A percentile compares a stretch with the other conserved stretches of the same genome.
Evolutionary conservation across 2,888 invertebrate species (phyloP).

Genomic region (Spialia ferax): DNA sequence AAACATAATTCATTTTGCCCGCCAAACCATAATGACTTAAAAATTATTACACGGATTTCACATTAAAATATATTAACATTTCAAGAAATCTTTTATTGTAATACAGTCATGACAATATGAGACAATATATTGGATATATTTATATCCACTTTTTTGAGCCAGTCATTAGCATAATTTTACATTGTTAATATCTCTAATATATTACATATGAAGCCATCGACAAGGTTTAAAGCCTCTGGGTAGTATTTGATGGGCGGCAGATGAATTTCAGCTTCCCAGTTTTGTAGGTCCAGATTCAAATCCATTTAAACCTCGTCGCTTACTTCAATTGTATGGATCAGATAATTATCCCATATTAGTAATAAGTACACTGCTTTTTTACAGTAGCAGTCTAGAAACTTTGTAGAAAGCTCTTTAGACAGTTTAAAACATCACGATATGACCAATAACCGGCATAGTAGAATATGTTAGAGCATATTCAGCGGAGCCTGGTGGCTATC

Average conservation of each 20-base stretch:
- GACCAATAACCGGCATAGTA: too few species aligned
- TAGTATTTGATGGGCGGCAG: background rate
- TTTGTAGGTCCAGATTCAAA: too few species aligned
- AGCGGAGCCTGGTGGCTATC: too few species aligned
- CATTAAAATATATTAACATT: conserved; percentile 26
- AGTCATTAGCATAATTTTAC: conserved; percentile 36
- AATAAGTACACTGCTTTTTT: too few species aligned
- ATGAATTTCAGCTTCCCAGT: conserved; percentile 13
- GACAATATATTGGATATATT: conserved; percentile 25
- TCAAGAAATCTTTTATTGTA: conserved; percentile 26
- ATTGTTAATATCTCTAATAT: conserved; percentile 33
- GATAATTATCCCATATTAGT: too few species aligned
- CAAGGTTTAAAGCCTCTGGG: background rate
- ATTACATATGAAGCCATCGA: conserved; percentile 1
- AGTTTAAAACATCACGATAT: too few species aligned
- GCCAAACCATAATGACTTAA: conserved; percentile 10
- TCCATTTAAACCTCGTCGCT: too few species aligned
- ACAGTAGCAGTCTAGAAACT: too few species aligned
- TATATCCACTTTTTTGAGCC: conserved; percentile 21
- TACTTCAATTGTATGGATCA: too few species aligned
- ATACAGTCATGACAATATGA: conserved; percentile 23
- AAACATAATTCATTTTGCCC: conserved; percentile 10
- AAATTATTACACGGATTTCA: conserved; percentile 16
- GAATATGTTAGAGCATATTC: too few species aligned
- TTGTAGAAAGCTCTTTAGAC: too few species aligned